Base-by-base conservation (phyloP, 2,888 invertebrate genomes). In the Oegoconia quadripuncta region DNA sequence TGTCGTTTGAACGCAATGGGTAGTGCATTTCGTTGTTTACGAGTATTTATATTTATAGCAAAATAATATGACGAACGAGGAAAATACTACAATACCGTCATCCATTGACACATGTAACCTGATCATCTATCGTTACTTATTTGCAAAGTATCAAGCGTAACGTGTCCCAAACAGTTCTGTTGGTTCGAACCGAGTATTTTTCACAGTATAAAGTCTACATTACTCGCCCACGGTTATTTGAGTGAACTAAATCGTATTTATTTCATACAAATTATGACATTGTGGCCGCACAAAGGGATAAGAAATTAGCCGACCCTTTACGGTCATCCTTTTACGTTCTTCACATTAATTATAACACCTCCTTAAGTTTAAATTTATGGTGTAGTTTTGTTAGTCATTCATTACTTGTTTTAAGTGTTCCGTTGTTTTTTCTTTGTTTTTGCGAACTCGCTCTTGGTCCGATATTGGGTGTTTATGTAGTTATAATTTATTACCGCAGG, bases 261-360 rank as follows among this genome's bases (percentile, higher is more conserved):
- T 68, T 59, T 52, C 59, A 61, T 61, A 74, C 73, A 78, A 81
- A 79, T 82, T 78, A 84, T 78, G 77, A 81, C 77, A 75, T 72
- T 63, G 59, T 46, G 46, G 52, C 61, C 68, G 64, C 74, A 74
- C 70, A 76, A 74, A 75, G 68, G 68, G 61, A 62, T 65, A 69
- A 74, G 68, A 72, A 66, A 81, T 78, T 74, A 76, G 64, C 71
- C 56, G 55, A 50, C 70, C 70, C 49, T 74, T 74, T 76, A 74
- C 69, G 63, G 65, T 72, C 74, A 73, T 67, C 72, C 72, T 75
- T 81, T 81, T 76, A 75, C 59, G 74, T 74, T 66, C 48, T 59
- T 53, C 70, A 80, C 84, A 83, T 82, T 79, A 83, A 84, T 84
- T 83, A 84, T 83, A 78, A 83, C 86, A 84, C 86, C 84, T 86